Percentiles rank a stretch among this genome's conserved stretches.
Conservation (phyloP, 2,113 vertebrate species). For the Grus americana region DNA sequence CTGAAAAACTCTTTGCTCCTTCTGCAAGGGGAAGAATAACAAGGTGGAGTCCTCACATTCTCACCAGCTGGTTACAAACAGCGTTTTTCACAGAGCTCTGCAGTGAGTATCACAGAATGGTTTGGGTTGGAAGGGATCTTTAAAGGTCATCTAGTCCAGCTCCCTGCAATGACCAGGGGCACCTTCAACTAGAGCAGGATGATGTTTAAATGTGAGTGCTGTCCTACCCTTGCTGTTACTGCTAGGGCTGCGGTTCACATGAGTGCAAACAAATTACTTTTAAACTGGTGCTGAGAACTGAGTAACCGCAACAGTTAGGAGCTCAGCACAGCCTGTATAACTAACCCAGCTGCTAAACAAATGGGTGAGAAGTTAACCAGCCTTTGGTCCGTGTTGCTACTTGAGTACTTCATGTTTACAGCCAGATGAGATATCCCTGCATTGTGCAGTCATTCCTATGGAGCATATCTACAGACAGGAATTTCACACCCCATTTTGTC, state of each 20-base stretch:
- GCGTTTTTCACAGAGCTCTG: neutral
- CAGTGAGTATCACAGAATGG: neutral
- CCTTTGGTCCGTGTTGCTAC: neutral
- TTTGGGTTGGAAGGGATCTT: no score
- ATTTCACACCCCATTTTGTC: neutral
- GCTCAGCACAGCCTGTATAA: neutral
- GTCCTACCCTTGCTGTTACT: neutral
- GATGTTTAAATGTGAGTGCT: neutral
- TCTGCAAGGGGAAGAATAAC: neutral
- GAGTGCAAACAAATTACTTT: neutral
- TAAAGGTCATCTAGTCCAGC: no score
- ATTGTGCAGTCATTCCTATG: neutral
- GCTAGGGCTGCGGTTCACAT: neutral
- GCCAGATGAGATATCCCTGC: neutral
- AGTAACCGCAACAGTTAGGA: neutral
- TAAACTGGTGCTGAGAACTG: neutral
- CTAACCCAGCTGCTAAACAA: neutral
- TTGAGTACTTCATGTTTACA: neutral
- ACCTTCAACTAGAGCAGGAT: neutral
- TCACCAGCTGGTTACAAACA: neutral
- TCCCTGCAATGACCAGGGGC: no score
- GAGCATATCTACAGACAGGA: neutral
- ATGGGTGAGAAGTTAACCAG: neutral
- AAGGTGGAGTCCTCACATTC: neutral
- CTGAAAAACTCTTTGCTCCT: neutral